These are phyloP conservation scores for Conops quadrifasciatus DNA, from an alignment of 2,888 invertebrate species.

Conservation along the genomic window DNA sequence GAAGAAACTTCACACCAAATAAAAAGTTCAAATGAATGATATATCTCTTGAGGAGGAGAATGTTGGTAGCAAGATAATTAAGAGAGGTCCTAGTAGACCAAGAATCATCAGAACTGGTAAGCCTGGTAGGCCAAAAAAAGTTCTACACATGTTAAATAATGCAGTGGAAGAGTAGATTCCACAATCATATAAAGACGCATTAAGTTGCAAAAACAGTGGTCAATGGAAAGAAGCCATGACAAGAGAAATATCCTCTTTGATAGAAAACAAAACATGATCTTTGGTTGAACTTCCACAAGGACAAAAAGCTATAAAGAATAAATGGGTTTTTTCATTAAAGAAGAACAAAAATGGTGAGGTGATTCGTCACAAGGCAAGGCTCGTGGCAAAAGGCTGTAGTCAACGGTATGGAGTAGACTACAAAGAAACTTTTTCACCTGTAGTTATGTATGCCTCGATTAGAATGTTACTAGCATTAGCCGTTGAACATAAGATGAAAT, in stretches of 20 bases:
- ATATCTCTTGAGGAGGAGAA: no score
- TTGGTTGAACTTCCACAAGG: conserved; percentile 32
- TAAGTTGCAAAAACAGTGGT: background rate
- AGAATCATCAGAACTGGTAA: background rate
- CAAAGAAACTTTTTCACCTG: conserved; percentile 38
- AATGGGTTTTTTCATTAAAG: no score
- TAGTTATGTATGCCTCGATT: conserved; percentile 41
- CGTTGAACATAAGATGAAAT: no score
- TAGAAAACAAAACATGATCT: no score
- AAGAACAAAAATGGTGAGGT: no score
- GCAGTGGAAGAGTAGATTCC: background rate
- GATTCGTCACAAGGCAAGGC: conserved; percentile 27
- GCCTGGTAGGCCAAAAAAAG: conserved; percentile 1
- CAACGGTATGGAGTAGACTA: conserved; percentile 39
- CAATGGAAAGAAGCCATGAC: background rate
- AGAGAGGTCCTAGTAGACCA: background rate
- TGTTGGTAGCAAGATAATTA: no score
- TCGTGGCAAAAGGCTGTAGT: conserved; percentile 41
- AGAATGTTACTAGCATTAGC: conserved; percentile 39
- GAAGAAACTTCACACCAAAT: no score
- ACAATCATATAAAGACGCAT: background rate
- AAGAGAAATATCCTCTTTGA: no score
- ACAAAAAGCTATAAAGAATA: conserved; percentile 23
- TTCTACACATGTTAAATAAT: background rate
- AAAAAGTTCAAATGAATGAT: no score